Percentiles rank a stretch among this genome's conserved stretches.
phyloP scores from a whole-genome alignment of 2,797 vertebrate genomes.

The Erithacus rubecula region DNA sequence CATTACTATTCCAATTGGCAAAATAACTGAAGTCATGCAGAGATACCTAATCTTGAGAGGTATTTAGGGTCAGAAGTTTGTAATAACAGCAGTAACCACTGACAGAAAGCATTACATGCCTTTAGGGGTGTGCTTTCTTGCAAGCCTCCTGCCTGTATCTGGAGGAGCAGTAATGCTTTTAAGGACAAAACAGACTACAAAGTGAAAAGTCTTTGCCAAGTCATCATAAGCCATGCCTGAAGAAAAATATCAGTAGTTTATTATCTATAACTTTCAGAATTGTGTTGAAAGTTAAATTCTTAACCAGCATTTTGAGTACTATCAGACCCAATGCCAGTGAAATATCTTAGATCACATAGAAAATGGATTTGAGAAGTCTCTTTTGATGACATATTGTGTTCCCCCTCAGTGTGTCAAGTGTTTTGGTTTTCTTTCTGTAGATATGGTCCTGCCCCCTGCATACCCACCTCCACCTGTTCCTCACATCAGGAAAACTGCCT shows the following conservation, averaged over 20 bases:
- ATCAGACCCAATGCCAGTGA: neutral
- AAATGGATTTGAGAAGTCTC: neutral
- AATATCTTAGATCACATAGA: neutral
- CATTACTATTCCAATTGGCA: neutral
- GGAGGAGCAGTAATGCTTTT: neutral
- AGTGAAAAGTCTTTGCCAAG: neutral
- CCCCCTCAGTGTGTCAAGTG: neutral
- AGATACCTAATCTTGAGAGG: neutral
- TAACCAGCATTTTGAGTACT: neutral
- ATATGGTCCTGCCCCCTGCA: constrained; percentile 81
- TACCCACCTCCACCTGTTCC: constrained; percentile 92
- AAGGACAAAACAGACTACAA: neutral
- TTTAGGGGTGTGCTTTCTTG: neutral
- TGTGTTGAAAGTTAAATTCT: neutral
- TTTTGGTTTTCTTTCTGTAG: constrained; percentile 32
- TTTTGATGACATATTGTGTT: neutral
- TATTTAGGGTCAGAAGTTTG: neutral
- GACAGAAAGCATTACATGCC: neutral
- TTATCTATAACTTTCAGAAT: neutral
- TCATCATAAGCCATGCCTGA: neutral
- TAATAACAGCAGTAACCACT: neutral
- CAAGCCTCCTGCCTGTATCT: neutral
- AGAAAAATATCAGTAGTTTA: neutral
- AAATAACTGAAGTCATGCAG: neutral
- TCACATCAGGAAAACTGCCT: constrained; percentile 33